phyloP scores from a whole-genome alignment of 2,797 vertebrate genomes.

The Meda fulgida region DNA sequence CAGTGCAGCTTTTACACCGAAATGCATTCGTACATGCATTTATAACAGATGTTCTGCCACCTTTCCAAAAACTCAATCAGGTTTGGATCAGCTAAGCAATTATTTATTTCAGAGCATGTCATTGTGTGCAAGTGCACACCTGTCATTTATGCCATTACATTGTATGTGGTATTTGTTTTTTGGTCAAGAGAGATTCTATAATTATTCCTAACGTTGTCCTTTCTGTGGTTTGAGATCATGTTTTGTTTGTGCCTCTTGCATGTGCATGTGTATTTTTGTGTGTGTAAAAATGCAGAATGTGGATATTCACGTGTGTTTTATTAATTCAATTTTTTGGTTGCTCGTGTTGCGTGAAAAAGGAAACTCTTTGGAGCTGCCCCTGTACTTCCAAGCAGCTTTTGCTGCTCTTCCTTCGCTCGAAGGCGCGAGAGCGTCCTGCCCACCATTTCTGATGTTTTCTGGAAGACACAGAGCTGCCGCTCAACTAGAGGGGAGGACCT shows the following conservation, averaged over 20 bases:
- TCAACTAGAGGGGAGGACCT: constrained; percentile 58
- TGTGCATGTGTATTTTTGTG: constrained; percentile 29
- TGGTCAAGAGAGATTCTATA: constrained; percentile 20
- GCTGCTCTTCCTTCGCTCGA: constrained; percentile 26
- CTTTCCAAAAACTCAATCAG: constrained; percentile 15
- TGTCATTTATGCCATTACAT: background rate
- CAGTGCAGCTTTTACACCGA: constrained; percentile 4
- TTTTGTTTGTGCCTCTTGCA: constrained; percentile 19
- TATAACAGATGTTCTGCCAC: constrained; percentile 10
- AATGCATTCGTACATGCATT: constrained; percentile 15
- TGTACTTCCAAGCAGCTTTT: constrained; percentile 47
- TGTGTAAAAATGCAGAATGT: constrained; percentile 36
- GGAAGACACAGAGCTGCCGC: constrained; percentile 61
- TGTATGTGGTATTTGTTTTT: background rate
- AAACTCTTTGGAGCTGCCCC: constrained; percentile 58
- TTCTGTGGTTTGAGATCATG: background rate
- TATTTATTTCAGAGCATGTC: constrained; percentile 11
- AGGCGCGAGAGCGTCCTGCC: constrained; percentile 42
- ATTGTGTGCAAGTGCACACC: background rate
- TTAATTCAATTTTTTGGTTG: constrained; percentile 45
- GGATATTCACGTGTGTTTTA: constrained; percentile 20
- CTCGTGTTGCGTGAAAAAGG: constrained; percentile 40
- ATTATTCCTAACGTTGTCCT: constrained; percentile 13
- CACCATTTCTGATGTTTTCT: constrained; percentile 48
- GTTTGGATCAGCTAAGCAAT: constrained; percentile 17